phyloP scores from a whole-genome alignment of 2,888 invertebrate genomes.

The Sphaerophoria rueppellii region DNA sequence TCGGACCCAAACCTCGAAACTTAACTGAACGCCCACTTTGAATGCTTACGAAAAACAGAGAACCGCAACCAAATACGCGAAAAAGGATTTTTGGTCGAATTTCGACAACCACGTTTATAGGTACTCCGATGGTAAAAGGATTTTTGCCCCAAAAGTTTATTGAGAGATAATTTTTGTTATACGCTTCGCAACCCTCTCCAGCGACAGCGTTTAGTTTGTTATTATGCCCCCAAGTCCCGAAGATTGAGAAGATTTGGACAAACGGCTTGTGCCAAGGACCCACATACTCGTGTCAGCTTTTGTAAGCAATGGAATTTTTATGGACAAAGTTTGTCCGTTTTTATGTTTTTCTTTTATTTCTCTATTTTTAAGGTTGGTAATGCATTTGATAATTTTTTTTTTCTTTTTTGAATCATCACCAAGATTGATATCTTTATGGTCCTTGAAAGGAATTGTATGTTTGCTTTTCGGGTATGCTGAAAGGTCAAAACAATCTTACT shows the following conservation, averaged over 20 bases:
- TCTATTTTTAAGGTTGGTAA: background rate
- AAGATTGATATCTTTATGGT: constrained; percentile 73
- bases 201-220: background rate
- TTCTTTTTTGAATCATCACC: constrained; percentile 54
- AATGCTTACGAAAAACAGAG: constrained; percentile 19
- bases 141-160: constrained; percentile 64
- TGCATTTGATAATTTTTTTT: constrained; percentile 54
- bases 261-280: constrained; percentile 59
- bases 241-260: constrained; percentile 22
- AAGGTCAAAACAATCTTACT: no score
- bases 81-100: constrained; percentile 52
- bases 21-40: constrained; percentile 39
- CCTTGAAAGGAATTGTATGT: constrained; percentile 72
- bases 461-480: constrained; percentile 59
- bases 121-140: background rate
- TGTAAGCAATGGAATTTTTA: constrained; percentile 70
- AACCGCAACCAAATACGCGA: constrained; percentile 36
- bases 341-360: constrained; percentile 4
- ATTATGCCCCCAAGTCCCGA: background rate
- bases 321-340: constrained; percentile 70
- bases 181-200: background rate
- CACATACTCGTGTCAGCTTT: constrained; percentile 60
- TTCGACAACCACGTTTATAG: constrained; percentile 26
- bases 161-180: constrained; percentile 69
- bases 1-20: constrained; percentile 16